A percentile compares a stretch with the other conserved stretches of the same genome.
These are phyloP conservation scores for Euproctis similis DNA, from an alignment of 2,888 invertebrate genomes.

Conservation along the genomic window DNA sequence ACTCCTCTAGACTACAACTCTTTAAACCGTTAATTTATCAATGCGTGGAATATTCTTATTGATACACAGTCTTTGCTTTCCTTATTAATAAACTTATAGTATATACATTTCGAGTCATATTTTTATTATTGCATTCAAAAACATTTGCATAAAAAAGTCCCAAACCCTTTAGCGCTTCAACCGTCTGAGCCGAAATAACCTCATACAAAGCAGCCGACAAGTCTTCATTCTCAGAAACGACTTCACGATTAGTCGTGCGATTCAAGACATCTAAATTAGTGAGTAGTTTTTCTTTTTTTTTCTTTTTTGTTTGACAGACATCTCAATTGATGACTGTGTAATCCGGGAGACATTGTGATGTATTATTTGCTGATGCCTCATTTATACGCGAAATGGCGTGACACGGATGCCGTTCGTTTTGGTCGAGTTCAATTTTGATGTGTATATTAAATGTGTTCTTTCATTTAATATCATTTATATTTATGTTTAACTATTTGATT, in stretches of 20 bases:
- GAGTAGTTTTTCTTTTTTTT: conserved; percentile 21
- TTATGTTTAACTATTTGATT: too few relatives aligned
- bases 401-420: conserved; percentile 12
- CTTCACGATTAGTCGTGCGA: conserved; percentile 24
- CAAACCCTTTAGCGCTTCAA: conserved; percentile 15
- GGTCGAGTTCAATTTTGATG: conserved; percentile 18
- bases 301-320: conserved; percentile 22
- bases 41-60: neutral
- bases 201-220: conserved; percentile 22
- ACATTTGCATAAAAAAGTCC: conserved; percentile 16
- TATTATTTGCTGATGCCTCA: conserved; percentile 23
- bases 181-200: conserved; percentile 24
- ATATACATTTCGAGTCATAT: conserved; percentile 1
- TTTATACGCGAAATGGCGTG: conserved; percentile 21
- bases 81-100: too few relatives aligned
- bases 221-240: conserved; percentile 17
- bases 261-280: conserved; percentile 27
- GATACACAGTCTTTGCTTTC: too few relatives aligned
- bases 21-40: neutral
- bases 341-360: conserved; percentile 16
- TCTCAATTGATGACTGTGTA: conserved; percentile 28
- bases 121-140: conserved; percentile 14
- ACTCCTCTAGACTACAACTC: neutral
- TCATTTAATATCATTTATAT: too few relatives aligned
- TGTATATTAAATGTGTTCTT: too few relatives aligned